Base-by-base conservation (phyloP, 2,113 vertebrate genomes). In the Hippocampus comes region DNA sequence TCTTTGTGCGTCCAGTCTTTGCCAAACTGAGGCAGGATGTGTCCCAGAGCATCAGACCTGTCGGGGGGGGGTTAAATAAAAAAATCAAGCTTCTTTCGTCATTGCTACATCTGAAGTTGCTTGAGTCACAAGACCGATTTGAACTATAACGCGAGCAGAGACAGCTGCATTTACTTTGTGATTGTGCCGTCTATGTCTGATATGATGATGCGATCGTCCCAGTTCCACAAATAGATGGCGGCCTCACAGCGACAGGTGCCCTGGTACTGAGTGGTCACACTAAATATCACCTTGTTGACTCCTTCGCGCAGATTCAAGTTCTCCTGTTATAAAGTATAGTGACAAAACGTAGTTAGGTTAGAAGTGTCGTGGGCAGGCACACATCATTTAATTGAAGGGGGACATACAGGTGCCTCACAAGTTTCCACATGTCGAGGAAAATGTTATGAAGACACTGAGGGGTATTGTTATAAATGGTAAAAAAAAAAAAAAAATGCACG, bases 181-280 rank as follows among this genome's bases (percentile, higher is more conserved):
- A 99, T 98, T 79, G 96, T 99, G 64, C 97, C 97, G 0, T 98
- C 96, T 0, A 99, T 99, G 90, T 98, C 97, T 0, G 96, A 98
- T 84, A 98, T 94, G 84, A 99, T 91, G 88, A 99, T 93, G 30
- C 90, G 94, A 86, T 98, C 96, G 0, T 96, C 87, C 93, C 97
- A 97, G 76, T 94, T 95, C 96, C 97, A 99, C 80, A 97, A 88
- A 89, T 96, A 99, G 88, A 98, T 97, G 56, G 94, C 93, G 72
- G 93, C 96, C 87, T 95, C 94, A 49, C 96, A 99, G 82, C 94
- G 94, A 74, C 97, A 98, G 0, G 96, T 99, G 68, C 96, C 97
- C 89, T 98, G 96, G 85, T 98, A 98, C 73, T 95, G 96, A 38
- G 97, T 99, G 0, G 96, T 99, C 83, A 98, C 95, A 0, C 97